Percentiles rank a stretch among this genome's conserved stretches.
Evolutionary conservation across 2,113 vertebrate genomes (phyloP).

Genomic region (Nannospalax galili): DNA sequence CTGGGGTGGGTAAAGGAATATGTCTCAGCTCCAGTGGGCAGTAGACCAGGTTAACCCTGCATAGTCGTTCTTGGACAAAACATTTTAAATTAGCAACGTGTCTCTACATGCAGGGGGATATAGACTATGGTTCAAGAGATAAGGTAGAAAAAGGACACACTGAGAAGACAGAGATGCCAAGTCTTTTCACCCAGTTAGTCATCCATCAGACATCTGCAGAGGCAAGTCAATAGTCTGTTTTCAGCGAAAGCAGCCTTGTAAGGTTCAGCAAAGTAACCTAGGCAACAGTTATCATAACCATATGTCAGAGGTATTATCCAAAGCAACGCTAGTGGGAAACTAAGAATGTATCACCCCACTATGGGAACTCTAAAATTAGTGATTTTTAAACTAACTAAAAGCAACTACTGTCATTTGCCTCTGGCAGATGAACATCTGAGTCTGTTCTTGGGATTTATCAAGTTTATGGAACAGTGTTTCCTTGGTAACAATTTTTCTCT

Average conservation of each 20-base stretch:
- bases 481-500: background rate
- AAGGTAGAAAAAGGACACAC: background rate
- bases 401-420: background rate
- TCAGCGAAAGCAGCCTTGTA: background rate
- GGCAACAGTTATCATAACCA: background rate
- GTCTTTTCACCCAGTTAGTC: background rate
- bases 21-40: background rate
- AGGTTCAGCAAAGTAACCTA: background rate
- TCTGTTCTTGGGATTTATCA: background rate
- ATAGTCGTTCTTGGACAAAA: background rate
- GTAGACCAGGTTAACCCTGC: background rate
- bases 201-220: background rate
- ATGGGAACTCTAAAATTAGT: background rate
- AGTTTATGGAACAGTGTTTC: background rate
- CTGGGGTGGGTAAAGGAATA: background rate
- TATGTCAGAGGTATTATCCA: background rate
- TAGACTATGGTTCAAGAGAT: background rate
- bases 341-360: background rate
- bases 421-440: background rate
- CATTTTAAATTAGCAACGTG: background rate
- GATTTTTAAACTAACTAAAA: background rate
- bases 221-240: background rate
- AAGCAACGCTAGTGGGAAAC: background rate
- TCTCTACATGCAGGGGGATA: background rate
- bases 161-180: background rate